phyloP scores from a whole-genome alignment of 2,797 vertebrate species.

The Lepus townsendii region DNA sequence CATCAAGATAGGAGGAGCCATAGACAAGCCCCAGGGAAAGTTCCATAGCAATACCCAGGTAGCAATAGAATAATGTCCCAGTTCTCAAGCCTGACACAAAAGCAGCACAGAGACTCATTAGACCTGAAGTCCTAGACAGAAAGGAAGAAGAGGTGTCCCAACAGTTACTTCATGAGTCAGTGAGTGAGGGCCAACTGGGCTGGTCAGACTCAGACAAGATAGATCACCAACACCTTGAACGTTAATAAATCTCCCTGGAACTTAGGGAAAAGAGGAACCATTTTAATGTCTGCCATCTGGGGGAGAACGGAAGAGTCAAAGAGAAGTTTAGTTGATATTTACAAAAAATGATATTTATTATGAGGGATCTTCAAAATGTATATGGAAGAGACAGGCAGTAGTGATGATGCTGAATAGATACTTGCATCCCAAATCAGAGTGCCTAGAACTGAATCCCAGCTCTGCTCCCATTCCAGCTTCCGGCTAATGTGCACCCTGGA shows the following conservation, averaged over 20 bases:
- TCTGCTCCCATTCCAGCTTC: too few relatives aligned
- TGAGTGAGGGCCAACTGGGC: not conserved
- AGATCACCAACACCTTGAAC: not conserved
- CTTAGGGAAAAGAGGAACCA: not conserved
- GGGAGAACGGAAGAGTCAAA: not conserved
- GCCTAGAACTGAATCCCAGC: too few relatives aligned
- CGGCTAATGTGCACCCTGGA: too few relatives aligned
- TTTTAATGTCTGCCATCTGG: not conserved
- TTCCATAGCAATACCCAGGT: not conserved
- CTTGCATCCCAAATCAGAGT: too few relatives aligned
- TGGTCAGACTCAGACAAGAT: not conserved
- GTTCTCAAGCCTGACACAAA: not conserved
- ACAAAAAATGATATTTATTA: constrained; percentile 40
- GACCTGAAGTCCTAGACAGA: not conserved
- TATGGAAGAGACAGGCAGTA: too few relatives aligned
- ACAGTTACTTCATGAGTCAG: not conserved
- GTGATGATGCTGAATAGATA: too few relatives aligned
- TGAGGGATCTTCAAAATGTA: not conserved
- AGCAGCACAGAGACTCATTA: not conserved
- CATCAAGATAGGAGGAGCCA: not conserved
- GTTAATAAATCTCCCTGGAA: not conserved
- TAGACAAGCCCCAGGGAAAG: not conserved
- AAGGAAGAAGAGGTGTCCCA: not conserved
- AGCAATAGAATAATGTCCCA: not conserved
- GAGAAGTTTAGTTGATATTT: not conserved